Evolutionary conservation across 2,888 invertebrate species (phyloP).

Genomic region (Drosophila fungiperda): DNA sequence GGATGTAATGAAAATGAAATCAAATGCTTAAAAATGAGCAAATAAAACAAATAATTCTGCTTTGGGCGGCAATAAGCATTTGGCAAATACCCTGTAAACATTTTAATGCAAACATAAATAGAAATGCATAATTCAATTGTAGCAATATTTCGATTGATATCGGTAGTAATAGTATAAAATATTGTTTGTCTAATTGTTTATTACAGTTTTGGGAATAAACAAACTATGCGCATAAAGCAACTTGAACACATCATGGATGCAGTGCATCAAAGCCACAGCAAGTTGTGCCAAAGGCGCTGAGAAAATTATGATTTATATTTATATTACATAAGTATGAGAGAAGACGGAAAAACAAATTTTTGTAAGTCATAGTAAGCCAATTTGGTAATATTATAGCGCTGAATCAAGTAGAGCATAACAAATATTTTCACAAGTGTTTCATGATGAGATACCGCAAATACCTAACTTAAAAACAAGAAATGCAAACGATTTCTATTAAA

Average conservation of each 20-base stretch:
- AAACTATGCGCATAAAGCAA: not conserved
- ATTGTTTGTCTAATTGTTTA: not conserved
- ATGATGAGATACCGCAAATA: constrained; percentile 8
- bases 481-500: not conserved
- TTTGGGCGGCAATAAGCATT: not conserved
- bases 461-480: constrained; percentile 10
- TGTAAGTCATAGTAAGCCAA: constrained; percentile 51
- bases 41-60: constrained; percentile 46
- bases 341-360: constrained; percentile 25
- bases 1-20: constrained; percentile 67
- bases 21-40: constrained; percentile 74
- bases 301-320: constrained; percentile 24
- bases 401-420: constrained; percentile 14
- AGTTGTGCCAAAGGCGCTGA: constrained; percentile 34
- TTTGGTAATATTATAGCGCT: constrained; percentile 41
- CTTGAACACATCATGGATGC: not conserved
- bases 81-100: constrained; percentile 3
- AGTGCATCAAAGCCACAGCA: constrained; percentile 36
- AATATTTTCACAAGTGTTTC: constrained; percentile 14
- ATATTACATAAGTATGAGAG: constrained; percentile 6
- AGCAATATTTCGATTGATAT: not conserved
- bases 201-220: not conserved
- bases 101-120: not conserved
- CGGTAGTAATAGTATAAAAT: not conserved
- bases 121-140: not conserved